Evolutionary conservation across 1,140 invertebrate species (phyloP).

Genomic region (Anoplophora glabripennis): DNA sequence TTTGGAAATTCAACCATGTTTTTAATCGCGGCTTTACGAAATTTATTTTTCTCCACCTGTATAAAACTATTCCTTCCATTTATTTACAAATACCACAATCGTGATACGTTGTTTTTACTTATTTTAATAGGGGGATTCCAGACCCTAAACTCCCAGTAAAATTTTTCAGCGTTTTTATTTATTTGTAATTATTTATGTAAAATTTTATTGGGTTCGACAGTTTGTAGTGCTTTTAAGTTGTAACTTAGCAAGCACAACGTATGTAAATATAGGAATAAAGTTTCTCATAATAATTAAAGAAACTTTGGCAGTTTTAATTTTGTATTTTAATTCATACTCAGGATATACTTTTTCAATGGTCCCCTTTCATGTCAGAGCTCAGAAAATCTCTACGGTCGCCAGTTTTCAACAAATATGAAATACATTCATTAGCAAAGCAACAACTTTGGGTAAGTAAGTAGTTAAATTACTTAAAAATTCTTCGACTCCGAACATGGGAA

Average conservation of each 20-base stretch:
- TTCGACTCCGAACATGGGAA: too few species aligned
- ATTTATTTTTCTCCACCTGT: constrained; percentile 2
- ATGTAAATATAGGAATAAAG: constrained; percentile 42
- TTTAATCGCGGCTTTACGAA: neutral
- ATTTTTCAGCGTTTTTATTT: constrained; percentile 24
- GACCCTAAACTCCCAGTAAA: neutral
- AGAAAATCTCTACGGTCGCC: too few species aligned
- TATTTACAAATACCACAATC: neutral
- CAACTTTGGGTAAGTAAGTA: too few species aligned
- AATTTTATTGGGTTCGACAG: constrained; percentile 37
- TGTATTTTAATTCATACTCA: too few species aligned
- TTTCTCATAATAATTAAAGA: constrained; percentile 19
- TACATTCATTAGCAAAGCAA: too few species aligned
- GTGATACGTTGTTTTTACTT: neutral
- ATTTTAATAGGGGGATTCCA: neutral
- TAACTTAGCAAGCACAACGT: constrained; percentile 40
- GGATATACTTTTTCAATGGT: too few species aligned
- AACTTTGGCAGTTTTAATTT: too few species aligned
- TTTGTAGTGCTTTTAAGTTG: constrained; percentile 39
- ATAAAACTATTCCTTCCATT: constrained; percentile 5
- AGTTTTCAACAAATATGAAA: too few species aligned
- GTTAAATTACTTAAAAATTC: too few species aligned
- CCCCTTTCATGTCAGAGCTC: too few species aligned
- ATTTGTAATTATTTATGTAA: constrained; percentile 31
- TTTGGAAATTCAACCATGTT: too few species aligned